These are phyloP conservation scores for Peromyscus eremicus DNA, from an alignment of 2,797 vertebrate genomes.

Conservation along the genomic window DNA sequence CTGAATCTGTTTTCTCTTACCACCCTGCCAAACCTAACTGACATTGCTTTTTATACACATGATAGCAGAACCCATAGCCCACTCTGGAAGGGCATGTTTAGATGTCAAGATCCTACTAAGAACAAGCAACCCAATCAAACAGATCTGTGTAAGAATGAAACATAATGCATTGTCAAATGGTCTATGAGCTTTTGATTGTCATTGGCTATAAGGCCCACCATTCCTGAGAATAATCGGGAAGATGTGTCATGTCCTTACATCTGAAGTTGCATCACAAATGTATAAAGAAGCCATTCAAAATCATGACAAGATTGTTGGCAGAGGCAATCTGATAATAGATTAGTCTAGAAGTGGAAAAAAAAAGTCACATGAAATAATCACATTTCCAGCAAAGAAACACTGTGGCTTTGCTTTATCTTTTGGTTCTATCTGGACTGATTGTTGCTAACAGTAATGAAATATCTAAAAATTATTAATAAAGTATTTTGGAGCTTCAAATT, in stretches of 20 bases:
- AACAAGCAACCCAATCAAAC: conserved; percentile 12
- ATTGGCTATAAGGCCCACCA: not conserved
- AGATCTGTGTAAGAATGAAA: conserved; percentile 27
- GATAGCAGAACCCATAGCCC: not conserved
- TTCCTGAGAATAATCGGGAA: conserved; percentile 57
- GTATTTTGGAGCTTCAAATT: conserved; percentile 81
- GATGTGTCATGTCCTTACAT: conserved; percentile 36
- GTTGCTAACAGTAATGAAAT: conserved; percentile 71
- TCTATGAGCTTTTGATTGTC: conserved; percentile 3
- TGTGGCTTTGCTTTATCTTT: conserved; percentile 39
- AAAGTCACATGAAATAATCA: conserved; percentile 9
- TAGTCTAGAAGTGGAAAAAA: conserved; percentile 46
- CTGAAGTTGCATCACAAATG: conserved; percentile 54
- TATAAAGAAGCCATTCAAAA: conserved; percentile 60
- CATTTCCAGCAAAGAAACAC: conserved; percentile 20
- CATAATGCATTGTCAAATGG: not conserved
- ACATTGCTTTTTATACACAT: not conserved
- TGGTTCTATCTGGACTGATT: conserved; percentile 49
- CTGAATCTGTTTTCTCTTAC: conserved; percentile 2
- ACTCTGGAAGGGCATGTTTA: conserved; percentile 31
- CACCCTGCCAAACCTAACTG: not conserved
- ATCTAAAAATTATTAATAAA: conserved; percentile 83
- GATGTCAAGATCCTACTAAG: not conserved
- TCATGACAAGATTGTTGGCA: conserved; percentile 9
- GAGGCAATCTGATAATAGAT: conserved; percentile 21